Percentiles rank a stretch among this genome's conserved stretches.
Conservation (phyloP, 2,113 vertebrate genomes). For the Gasterosteus aculeatus region DNA sequence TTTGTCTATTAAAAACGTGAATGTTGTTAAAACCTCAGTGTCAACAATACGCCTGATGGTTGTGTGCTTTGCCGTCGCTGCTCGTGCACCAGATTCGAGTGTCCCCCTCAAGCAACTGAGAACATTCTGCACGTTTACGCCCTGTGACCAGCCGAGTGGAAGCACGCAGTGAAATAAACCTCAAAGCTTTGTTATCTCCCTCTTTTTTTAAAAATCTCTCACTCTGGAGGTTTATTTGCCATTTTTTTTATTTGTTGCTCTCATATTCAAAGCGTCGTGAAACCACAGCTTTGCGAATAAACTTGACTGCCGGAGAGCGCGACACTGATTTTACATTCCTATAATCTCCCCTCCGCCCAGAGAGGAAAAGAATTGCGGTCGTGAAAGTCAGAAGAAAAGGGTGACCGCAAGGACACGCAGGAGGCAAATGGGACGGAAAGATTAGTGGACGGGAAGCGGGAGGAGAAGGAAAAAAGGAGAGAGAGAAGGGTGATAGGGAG, state of each 20-base stretch:
- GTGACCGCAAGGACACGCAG: slow-evolving; percentile 52
- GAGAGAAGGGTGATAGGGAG: slow-evolving; percentile 41
- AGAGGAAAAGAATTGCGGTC: slow-evolving; percentile 1
- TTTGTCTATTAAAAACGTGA: slow-evolving; percentile 3
- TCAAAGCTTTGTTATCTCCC: slow-evolving; percentile 24
- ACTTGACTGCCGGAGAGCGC: slow-evolving; percentile 35
- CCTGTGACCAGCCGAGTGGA: slow-evolving; percentile 12
- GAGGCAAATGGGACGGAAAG: slow-evolving; percentile 40
- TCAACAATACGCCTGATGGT: slow-evolving; percentile 11
- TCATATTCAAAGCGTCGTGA: slow-evolving; percentile 6
- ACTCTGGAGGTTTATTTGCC: slow-evolving; percentile 1
- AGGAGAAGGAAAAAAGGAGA: slow-evolving; percentile 13
- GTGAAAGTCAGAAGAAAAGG: slow-evolving; percentile 21
- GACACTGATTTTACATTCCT: slow-evolving; percentile 44
- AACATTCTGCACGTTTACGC: slow-evolving; percentile 27
- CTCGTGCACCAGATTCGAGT: not conserved
- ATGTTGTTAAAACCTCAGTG: slow-evolving; percentile 12
- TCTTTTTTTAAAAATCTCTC: slow-evolving; percentile 10
- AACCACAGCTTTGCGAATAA: slow-evolving; percentile 29
- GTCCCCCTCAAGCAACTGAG: slow-evolving; percentile 12
- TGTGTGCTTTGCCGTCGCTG: not conserved
- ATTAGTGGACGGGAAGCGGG: slow-evolving; percentile 35
- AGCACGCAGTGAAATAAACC: slow-evolving; percentile 24
- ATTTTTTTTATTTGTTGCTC: slow-evolving; percentile 33
- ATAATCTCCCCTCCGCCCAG: slow-evolving; percentile 35